phyloP scores from a whole-genome alignment of 2,888 invertebrate species.

The Brachylomia viminalis region DNA sequence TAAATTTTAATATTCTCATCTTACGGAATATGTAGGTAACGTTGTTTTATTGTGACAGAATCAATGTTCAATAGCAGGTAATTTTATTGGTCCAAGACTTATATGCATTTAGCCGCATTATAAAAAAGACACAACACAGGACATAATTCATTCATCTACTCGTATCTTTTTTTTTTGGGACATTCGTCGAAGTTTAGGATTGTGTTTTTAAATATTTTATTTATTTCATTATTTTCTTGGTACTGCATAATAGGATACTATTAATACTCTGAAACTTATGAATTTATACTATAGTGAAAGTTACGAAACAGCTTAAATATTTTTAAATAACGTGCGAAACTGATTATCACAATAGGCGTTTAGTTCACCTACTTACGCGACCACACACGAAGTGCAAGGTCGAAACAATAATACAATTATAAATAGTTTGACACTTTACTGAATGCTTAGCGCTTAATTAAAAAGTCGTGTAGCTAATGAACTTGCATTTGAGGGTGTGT shows the following conservation, averaged over 20 bases:
- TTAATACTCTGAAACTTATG: slow-evolving; percentile 35
- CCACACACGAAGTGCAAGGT: slow-evolving; percentile 72
- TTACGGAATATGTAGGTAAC: slow-evolving; percentile 33
- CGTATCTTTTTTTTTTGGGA: slow-evolving; percentile 48
- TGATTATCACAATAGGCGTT: slow-evolving; percentile 68
- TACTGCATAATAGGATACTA: slow-evolving; percentile 1
- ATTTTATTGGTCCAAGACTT: slow-evolving; percentile 73
- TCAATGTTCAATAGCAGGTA: slow-evolving; percentile 60
- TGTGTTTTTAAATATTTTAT: slow-evolving; percentile 11
- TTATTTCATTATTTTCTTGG: background rate
- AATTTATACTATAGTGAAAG: slow-evolving; percentile 52
- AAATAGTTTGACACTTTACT: slow-evolving; percentile 23
- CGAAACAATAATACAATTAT: slow-evolving; percentile 30
- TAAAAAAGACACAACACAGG: slow-evolving; percentile 37
- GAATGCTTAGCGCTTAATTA: slow-evolving; percentile 21
- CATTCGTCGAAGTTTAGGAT: slow-evolving; percentile 61
- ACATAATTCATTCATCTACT: slow-evolving; percentile 64
- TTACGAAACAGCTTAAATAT: slow-evolving; percentile 68
- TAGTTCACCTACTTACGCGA: slow-evolving; percentile 67
- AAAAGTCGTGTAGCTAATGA: background rate
- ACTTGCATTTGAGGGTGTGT: slow-evolving; percentile 19
- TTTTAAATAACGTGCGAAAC: slow-evolving; percentile 71
- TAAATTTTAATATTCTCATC: slow-evolving; percentile 3
- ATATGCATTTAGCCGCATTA: slow-evolving; percentile 58
- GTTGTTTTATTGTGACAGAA: slow-evolving; percentile 20